phyloP scores from a whole-genome alignment of 1,140 invertebrate species.

The Diorhabda elongata region DNA sequence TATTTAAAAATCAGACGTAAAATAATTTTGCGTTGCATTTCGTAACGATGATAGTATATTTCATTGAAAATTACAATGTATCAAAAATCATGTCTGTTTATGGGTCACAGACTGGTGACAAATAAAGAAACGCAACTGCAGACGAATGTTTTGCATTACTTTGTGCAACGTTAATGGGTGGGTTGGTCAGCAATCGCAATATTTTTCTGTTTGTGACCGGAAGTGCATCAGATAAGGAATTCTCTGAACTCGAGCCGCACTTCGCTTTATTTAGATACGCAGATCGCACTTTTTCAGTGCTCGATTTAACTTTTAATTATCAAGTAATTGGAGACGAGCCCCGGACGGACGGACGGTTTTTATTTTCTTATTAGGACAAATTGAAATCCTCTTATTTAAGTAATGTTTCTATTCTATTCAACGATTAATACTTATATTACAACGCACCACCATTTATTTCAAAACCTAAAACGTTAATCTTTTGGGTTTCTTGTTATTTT shows the following conservation, averaged over 20 bases:
- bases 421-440: no score
- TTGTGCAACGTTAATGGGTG: background rate
- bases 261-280: background rate
- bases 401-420: no score
- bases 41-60: no score
- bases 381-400: no score
- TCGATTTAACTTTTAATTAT: conserved; percentile 12
- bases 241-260: conserved; percentile 7
- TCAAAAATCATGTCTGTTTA: background rate
- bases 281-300: background rate
- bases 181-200: background rate
- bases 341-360: no score
- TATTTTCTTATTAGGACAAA: no score
- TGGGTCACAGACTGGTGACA: background rate
- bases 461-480: no score
- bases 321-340: conserved; percentile 1
- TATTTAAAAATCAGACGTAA: no score
- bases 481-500: no score
- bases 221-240: conserved; percentile 12
- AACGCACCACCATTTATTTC: no score
- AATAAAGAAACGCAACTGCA: background rate
- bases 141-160: conserved; percentile 2
- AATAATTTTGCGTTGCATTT: no score
- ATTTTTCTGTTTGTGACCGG: conserved; percentile 8
- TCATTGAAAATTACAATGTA: background rate